These are phyloP conservation scores for Protula sp. DNA, from an alignment of 2,888 invertebrate genomes.

Conservation along the genomic window DNA sequence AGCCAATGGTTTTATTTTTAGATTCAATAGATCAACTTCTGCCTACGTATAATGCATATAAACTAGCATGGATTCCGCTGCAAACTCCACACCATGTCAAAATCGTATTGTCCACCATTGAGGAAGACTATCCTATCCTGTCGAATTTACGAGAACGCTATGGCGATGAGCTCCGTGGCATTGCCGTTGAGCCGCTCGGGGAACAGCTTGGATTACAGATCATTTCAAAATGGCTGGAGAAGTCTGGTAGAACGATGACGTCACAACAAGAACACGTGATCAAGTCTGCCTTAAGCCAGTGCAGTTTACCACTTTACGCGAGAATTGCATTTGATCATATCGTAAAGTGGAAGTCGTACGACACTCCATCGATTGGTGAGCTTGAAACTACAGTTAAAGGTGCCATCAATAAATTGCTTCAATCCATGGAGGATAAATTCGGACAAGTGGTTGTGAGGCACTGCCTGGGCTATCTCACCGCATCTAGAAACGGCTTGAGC, in stretches of 20 bases:
- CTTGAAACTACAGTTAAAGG: conserved; percentile 5
- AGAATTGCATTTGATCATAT: conserved; percentile 18
- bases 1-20: conserved; percentile 23
- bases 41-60: conserved; percentile 18
- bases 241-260: not conserved
- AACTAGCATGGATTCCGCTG: conserved; percentile 12
- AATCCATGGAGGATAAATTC: conserved; percentile 13
- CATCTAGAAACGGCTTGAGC: conserved; percentile 12
- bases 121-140: not conserved
- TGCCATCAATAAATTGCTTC: conserved; percentile 16
- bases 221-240: conserved; percentile 10
- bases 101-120: conserved; percentile 4
- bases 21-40: conserved; percentile 29
- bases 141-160: not conserved
- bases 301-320: conserved; percentile 17
- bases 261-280: not conserved
- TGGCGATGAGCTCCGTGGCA: not conserved
- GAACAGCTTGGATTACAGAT: conserved; percentile 10
- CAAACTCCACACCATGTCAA: conserved; percentile 3
- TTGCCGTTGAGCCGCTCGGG: not conserved
- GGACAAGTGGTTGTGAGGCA: conserved; percentile 15
- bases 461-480: conserved; percentile 16
- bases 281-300: conserved; percentile 8
- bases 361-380: not conserved
- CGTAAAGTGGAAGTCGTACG: conserved; percentile 15